Percentiles rank a stretch among this genome's conserved stretches.
These are phyloP conservation scores for Tinea trinotella DNA, from an alignment of 2,888 invertebrate genomes.

Conservation along the genomic window DNA sequence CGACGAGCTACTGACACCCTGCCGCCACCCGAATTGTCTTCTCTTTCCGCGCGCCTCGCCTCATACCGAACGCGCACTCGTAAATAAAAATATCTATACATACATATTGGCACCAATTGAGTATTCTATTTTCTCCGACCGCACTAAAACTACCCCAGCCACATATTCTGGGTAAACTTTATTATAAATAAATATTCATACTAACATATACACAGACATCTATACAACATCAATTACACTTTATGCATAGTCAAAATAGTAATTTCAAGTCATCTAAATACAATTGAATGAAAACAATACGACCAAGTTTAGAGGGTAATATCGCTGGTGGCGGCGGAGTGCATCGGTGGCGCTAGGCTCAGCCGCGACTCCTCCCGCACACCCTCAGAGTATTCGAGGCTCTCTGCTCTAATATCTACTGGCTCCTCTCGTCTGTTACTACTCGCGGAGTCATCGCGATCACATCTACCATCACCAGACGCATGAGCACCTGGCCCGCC, in stretches of 20 bases:
- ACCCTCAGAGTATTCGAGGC: slow-evolving; percentile 3
- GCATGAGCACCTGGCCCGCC: background rate
- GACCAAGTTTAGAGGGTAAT: background rate
- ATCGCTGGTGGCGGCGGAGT: slow-evolving; percentile 8
- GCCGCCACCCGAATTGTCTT: too few relatives aligned
- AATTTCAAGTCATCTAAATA: background rate
- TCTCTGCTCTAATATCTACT: background rate
- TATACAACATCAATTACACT: background rate
- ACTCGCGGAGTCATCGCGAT: too few relatives aligned
- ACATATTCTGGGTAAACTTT: slow-evolving; percentile 6
- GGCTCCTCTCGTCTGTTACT: too few relatives aligned
- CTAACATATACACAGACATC: slow-evolving; percentile 11
- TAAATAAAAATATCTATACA: too few relatives aligned
- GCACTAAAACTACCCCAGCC: slow-evolving; percentile 9
- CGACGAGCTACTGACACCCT: too few relatives aligned
- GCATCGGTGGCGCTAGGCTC: background rate
- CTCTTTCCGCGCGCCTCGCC: too few relatives aligned
- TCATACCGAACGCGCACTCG: too few relatives aligned
- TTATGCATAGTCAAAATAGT: background rate
- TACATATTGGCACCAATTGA: slow-evolving; percentile 61
- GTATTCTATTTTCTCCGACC: slow-evolving; percentile 35
- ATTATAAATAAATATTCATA: slow-evolving; percentile 6
- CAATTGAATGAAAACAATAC: background rate
- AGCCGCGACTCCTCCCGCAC: background rate
- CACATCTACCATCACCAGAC: too few relatives aligned